Base-by-base conservation (phyloP, 2,888 invertebrate species). In the Allygus modestus region DNA sequence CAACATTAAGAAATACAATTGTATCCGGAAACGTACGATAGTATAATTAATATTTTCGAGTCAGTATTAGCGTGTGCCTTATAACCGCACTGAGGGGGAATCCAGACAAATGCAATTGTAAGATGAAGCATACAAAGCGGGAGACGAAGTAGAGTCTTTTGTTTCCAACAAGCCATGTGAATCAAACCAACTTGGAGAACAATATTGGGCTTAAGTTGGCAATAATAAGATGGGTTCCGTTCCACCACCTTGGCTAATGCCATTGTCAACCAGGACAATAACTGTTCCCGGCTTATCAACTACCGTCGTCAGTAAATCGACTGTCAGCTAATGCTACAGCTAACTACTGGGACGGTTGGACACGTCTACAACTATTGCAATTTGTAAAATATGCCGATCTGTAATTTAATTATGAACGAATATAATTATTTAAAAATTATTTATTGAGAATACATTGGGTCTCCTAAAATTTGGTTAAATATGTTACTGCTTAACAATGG, bases 191-290 rank as follows among this genome's bases (percentile, higher is more conserved):
- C 65, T 37, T 82, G 26, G 43, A 41, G 46, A 81, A 81, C 82
- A 82, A 82, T 82, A 82, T 46, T 31, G n/a, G 43, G 69, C 82
- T 82, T 81, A 82, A 82, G 43, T 69, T 69, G 82, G 26, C 82
- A 11, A 31, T 69, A 82, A 82, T 82, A 69, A 69, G 69, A 69
- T 82, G 69, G 65, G 69, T 82, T 69, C 69, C 81, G 54, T 58
- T 23, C 81, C 81, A 81, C 33, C 73, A 73, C 73, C 73, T 73
- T 73, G 71, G 71, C 61, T 71, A 73, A 73, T 73, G 73, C 73
- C 43, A 73, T 73, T 73, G 73, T 73, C 73, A 23, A 43, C 23
- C 23, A 28, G 23, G 20, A 73, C 73, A 43, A 41, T 69, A 37
- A 69, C 58, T 58, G 58, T 37, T 31, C 20, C 12, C 41, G 73